Evolutionary conservation across 37 sponge, comb jelly and placozoan species (phyloP), one percentile per base, ranked within the genome.

Genomic region (Petrosia ficiformis): DNA sequence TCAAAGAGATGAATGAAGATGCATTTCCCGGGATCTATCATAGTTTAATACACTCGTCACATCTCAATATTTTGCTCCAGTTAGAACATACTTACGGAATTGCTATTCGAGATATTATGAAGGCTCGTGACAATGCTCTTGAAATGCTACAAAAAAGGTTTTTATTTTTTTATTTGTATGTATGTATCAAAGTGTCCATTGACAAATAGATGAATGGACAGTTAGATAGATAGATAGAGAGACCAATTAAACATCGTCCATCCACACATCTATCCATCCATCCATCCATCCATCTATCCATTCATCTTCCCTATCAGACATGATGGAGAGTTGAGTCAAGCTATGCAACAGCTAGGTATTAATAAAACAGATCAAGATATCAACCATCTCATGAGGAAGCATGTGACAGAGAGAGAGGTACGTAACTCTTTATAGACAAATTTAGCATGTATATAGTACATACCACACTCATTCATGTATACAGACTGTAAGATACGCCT

Each of bases 11-110:
- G 5, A 81, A 68, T 5, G 89, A 86, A 21, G 42, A 41, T 1
- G 6, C 68, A 29, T 95, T 95, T 72, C 73, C 88, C 19, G 86
- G 85, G 19, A 71, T 92, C 22, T 95, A 92, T 78, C 93, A 89
- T 56, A 63, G 80, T 25, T 85, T 95, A n/a, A 82, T 95, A 25
- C 93, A 93, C 68, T 92, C 93, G 25, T 81, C 92, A 24, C 87
- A 93, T 0, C 56, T 92, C 48, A 89, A 82, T 32, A 89, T 87
- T 1, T 67, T 95, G 44, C 81, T 95, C 44, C 93, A 95, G 77
- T 82, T 95, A 74, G 96, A 95, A 75, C 90, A 87, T 80, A 86
- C 83, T 29, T 92, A 88, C 73, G 77, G 86, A 58, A 42, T 86
- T 54, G 84, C 89, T 19, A 82, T 95, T 29, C 65, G 44, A 3